phyloP scores from a whole-genome alignment of 2,888 invertebrate genomes.

The Pheosia tremula region DNA sequence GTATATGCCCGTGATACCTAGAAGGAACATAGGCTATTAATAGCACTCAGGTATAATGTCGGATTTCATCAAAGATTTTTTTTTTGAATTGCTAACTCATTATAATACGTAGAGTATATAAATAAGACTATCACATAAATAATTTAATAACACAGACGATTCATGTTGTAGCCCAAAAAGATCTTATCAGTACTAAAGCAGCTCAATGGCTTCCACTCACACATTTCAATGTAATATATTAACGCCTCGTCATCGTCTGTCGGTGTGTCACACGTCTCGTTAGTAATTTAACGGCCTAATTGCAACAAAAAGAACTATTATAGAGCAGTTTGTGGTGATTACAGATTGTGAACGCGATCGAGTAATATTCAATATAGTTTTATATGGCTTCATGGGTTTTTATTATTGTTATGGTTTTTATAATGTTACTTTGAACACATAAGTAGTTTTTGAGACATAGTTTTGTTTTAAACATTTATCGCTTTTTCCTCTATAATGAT shows the following conservation, averaged over 20 bases:
- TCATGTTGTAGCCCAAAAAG: neutral
- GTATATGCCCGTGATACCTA: no score
- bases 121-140: no score
- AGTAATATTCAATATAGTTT: neutral
- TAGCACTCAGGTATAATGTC: no score
- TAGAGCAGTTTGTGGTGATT: constrained; percentile 56
- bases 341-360: constrained; percentile 19
- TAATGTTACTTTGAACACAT: no score
- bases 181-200: constrained; percentile 14
- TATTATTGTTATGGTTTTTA: constrained; percentile 11
- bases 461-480: no score
- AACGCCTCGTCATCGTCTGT: constrained; percentile 46
- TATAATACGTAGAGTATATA: no score
- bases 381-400: neutral
- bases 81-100: no score
- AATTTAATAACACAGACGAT: no score
- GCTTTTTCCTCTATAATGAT: no score
- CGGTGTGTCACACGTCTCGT: constrained; percentile 50
- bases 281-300: constrained; percentile 57
- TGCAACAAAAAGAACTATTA: constrained; percentile 52
- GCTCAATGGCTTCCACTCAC: constrained; percentile 29
- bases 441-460: no score
- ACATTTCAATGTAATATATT: constrained; percentile 39
- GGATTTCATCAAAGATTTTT: no score
- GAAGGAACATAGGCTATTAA: no score